Evolutionary conservation across 2,888 invertebrate species (phyloP).

Genomic region (Mechanitis mazaeus): DNA sequence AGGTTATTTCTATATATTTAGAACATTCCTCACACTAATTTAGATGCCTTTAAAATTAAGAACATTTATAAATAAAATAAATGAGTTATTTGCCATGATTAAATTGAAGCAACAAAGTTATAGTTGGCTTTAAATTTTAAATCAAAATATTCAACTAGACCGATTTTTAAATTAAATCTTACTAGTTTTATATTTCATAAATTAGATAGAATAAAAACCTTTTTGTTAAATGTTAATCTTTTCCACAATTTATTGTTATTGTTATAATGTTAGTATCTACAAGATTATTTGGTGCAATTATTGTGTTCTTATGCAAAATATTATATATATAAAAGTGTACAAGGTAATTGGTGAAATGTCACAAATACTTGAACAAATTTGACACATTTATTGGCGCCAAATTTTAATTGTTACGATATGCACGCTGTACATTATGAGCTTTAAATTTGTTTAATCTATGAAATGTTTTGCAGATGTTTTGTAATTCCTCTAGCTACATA

Average conservation of each 20-base stretch:
- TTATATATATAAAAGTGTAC: neutral
- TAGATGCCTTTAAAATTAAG: too few species aligned
- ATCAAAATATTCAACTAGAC: too few species aligned
- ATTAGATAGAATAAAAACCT: conserved; percentile 15
- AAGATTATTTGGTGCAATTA: conserved; percentile 8
- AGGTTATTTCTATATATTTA: neutral
- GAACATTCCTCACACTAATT: too few species aligned
- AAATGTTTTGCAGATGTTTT: neutral
- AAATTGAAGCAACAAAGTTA: too few species aligned
- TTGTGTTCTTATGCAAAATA: neutral
- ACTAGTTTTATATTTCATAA: conserved; percentile 8
- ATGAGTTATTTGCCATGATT: too few species aligned
- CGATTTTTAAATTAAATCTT: neutral
- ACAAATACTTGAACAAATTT: neutral
- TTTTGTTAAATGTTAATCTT: conserved; percentile 16
- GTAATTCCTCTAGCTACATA: conserved; percentile 22
- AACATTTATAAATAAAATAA: too few species aligned
- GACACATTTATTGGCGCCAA: conserved; percentile 1
- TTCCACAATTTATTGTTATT: conserved; percentile 23
- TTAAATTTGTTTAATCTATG: neutral
- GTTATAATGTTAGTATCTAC: conserved; percentile 24
- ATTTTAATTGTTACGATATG: neutral
- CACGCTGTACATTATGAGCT: conserved; percentile 5
- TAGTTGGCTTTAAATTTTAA: too few species aligned
- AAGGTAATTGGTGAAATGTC: too few species aligned